A percentile compares a stretch with the other conserved stretches of the same genome.
phyloP scores from a whole-genome alignment of 2,113 vertebrate species.

The Rhegmatorhina hoffmannsi region DNA sequence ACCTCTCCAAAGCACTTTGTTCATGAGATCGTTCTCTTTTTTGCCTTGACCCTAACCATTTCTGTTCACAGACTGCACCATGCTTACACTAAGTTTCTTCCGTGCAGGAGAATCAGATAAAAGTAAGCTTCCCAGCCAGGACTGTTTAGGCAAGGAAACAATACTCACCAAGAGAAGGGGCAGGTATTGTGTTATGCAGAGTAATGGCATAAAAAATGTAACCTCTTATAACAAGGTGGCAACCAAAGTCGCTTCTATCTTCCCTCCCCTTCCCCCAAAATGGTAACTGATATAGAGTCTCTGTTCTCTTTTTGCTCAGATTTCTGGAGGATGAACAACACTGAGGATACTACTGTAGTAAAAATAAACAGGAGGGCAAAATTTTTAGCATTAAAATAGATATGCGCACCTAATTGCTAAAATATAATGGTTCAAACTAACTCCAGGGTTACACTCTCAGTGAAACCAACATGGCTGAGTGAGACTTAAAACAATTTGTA shows the following conservation, averaged over 20 bases:
- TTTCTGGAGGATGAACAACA: background rate
- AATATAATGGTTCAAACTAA: background rate
- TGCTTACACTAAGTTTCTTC: background rate
- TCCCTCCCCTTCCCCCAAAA: background rate
- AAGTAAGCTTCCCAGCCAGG: background rate
- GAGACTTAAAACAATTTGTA: background rate
- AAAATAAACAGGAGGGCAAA: background rate
- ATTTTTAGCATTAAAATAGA: background rate
- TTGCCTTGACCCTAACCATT: background rate
- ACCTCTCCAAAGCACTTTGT: slow-evolving; percentile 15
- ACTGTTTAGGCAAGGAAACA: background rate
- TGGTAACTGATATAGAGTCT: background rate
- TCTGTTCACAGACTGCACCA: background rate
- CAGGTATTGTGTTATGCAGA: background rate
- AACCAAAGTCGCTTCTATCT: background rate
- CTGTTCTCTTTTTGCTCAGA: background rate
- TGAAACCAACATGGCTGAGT: background rate
- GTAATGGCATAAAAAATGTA: background rate
- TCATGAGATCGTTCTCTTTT: background rate
- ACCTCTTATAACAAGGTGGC: background rate
- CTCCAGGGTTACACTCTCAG: background rate
- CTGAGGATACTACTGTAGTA: background rate
- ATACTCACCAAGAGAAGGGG: background rate
- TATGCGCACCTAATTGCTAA: background rate
- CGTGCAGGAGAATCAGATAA: background rate